Evolutionary conservation across 2,113 vertebrate species (phyloP), one percentile per base, ranked within the genome.

Genomic region (Pagrus major): DNA sequence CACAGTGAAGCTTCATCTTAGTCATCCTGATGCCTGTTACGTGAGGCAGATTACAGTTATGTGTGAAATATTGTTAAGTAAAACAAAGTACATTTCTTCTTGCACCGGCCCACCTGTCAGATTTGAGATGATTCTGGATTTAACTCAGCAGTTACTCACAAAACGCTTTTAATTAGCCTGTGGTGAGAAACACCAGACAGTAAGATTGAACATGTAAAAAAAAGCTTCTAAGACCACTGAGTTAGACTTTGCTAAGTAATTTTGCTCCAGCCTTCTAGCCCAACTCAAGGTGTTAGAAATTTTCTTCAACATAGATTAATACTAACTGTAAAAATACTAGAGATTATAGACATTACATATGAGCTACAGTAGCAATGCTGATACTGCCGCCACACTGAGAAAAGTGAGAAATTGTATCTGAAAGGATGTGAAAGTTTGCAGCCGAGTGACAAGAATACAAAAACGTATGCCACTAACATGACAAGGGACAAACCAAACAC

Each of bases 401-500:
- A 46, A 6, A 1, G 2, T 60, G 58, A 47, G 1, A 67, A 46
- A 4, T 0, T 27, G 8, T 5, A 1, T 18, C 2, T 16, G 25
- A 25, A 52, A 20, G 7, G 33, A 64, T 27, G 0, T 18, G 20
- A 72, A 58, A 21, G 23, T 47, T 47, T 72, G 9, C 21, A 70
- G 44, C 1, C 0, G 11, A 56, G n/a, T 5, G 35, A 47, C 15
- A 58, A 59, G 27, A 55, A 35, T 8, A 41, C 11, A 42, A 65
- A 65, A 41, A 27, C 20, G 0, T 0, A 0, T 31, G 39, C 15
- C 56, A 71, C n/a, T n/a, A n/a, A n/a, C 23, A 41, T 27, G 64
- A 76, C 55, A 71, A 85, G 21, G 15, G n/a, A 73, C 54, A 63
- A 63, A 20, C 9, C 27, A 9, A 35, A 60, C 20, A 61, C 9